phyloP scores from a whole-genome alignment of 2,888 invertebrate species.

The Hoplodrina ambigua region DNA sequence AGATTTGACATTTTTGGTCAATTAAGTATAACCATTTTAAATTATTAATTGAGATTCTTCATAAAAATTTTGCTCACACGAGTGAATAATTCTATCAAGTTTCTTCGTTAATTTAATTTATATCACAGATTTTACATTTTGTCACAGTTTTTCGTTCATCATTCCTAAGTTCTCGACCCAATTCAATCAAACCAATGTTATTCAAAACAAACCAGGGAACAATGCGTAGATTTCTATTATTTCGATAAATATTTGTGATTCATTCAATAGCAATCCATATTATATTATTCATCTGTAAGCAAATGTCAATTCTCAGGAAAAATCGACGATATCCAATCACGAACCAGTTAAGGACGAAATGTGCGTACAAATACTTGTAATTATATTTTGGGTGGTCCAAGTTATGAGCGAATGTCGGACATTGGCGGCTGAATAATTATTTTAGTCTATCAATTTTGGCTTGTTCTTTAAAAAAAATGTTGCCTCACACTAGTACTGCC shows the following conservation, averaged over 20 bases:
- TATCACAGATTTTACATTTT: no score
- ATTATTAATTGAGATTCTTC: no score
- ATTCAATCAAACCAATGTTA: neutral
- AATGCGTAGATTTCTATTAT: neutral
- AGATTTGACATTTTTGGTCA: no score
- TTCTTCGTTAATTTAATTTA: no score
- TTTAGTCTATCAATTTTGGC: no score
- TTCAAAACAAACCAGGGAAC: slow-evolving; percentile 5
- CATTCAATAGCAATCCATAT: slow-evolving; percentile 4
- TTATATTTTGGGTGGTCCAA: slow-evolving; percentile 47
- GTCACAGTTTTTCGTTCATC: no score
- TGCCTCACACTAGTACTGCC: no score
- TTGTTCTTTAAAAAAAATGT: no score
- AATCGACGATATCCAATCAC: slow-evolving; percentile 49
- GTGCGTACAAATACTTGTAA: slow-evolving; percentile 47
- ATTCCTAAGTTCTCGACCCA: neutral
- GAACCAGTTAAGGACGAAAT: slow-evolving; percentile 38
- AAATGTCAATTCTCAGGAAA: slow-evolving; percentile 21
- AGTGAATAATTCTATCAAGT: no score
- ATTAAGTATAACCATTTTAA: no score
- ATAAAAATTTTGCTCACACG: no score
- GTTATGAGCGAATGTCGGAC: neutral
- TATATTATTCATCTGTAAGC: slow-evolving; percentile 3
- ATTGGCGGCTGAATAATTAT: no score
- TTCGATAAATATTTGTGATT: slow-evolving; percentile 30